These are phyloP conservation scores for Sebastes flavidus DNA, from an alignment of 2,797 vertebrate genomes.

Conservation along the genomic window DNA sequence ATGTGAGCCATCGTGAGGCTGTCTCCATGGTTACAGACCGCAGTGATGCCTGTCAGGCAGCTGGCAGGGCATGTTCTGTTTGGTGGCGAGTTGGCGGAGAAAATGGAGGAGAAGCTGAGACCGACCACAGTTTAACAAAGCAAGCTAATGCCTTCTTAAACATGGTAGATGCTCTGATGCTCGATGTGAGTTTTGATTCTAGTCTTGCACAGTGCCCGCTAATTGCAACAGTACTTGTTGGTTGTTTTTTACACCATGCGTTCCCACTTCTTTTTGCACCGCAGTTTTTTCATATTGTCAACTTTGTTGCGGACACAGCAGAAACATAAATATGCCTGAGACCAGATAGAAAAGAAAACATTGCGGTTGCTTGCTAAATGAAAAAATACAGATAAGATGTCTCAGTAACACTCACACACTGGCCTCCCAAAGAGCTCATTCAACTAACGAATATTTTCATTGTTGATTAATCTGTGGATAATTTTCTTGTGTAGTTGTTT, in stretches of 20 bases:
- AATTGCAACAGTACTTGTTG: background rate
- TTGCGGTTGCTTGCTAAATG: background rate
- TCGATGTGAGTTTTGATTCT: background rate
- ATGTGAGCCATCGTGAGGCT: constrained; percentile 50
- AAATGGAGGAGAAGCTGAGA: constrained; percentile 7
- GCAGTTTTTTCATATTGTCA: background rate
- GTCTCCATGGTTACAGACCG: constrained; percentile 61
- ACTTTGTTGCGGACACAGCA: background rate
- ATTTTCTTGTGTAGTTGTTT: too few relatives aligned
- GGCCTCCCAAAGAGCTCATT: background rate
- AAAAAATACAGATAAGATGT: background rate
- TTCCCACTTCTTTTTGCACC: background rate
- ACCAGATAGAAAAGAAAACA: background rate
- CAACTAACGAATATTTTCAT: too few relatives aligned
- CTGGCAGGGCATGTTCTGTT: constrained; percentile 45
- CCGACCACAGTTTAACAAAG: constrained; percentile 15
- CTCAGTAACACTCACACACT: background rate
- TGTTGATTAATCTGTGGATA: too few relatives aligned
- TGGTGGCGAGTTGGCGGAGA: constrained; percentile 47
- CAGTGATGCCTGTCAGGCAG: constrained; percentile 62
- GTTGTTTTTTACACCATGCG: background rate
- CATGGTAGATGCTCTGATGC: constrained; percentile 6
- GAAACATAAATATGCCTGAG: background rate
- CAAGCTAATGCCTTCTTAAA: constrained; percentile 5
- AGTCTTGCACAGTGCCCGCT: background rate